Percentiles rank a stretch among this genome's conserved stretches.
Conservation (phyloP, 2,888 invertebrate genomes). For the Xanthostigma xanthostigma region DNA sequence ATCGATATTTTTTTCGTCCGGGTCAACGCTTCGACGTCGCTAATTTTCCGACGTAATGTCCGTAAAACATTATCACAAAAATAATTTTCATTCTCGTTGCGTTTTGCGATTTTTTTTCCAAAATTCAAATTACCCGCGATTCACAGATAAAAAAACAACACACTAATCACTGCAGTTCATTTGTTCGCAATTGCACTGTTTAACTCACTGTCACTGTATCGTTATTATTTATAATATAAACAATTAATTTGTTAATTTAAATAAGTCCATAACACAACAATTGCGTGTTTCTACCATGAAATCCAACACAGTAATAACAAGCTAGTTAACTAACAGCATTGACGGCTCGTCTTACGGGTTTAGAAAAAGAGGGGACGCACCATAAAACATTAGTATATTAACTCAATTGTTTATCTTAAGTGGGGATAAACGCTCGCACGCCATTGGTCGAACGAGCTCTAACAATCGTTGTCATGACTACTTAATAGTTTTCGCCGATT, state of each 20-base stretch:
- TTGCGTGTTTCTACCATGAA: background rate
- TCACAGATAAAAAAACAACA: too few species aligned
- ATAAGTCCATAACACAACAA: background rate
- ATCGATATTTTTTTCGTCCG: too few species aligned
- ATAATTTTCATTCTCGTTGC: too few species aligned
- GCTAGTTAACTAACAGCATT: background rate
- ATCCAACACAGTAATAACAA: background rate
- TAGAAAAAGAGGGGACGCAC: background rate
- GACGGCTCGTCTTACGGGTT: background rate
- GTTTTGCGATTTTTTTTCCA: too few species aligned
- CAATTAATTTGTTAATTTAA: background rate
- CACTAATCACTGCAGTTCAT: too few species aligned
- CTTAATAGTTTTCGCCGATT: slow-evolving; percentile 16
- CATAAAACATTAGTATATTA: background rate
- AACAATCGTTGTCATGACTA: slow-evolving; percentile 13
- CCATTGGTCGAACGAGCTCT: slow-evolving; percentile 16
- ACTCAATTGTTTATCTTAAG: slow-evolving; percentile 11
- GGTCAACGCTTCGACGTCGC: too few species aligned
- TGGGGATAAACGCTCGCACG: slow-evolving; percentile 13
- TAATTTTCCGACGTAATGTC: too few species aligned
- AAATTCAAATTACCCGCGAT: too few species aligned
- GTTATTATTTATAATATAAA: background rate
- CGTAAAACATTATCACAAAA: too few species aligned
- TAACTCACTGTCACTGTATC: too few species aligned
- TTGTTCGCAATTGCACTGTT: too few species aligned